Evolutionary conservation across 2,113 vertebrate species (phyloP).

Genomic region (Psettodes erumei): DNA sequence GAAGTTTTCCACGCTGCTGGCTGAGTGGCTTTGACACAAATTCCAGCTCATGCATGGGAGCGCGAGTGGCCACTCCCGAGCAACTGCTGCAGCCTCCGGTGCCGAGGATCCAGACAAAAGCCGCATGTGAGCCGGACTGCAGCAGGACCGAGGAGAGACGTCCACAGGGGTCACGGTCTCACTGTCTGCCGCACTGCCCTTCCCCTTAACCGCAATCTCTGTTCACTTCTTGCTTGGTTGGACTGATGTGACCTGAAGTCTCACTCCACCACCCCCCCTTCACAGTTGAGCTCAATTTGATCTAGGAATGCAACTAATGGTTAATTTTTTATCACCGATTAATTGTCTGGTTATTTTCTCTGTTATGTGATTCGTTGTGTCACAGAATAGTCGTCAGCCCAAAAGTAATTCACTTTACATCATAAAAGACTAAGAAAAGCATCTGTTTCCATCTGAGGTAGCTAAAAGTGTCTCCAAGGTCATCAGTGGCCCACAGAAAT

Average conservation of each 20-base stretch:
- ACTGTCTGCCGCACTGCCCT: not conserved
- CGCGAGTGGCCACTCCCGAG: constrained; percentile 53
- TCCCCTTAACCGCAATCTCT: constrained; percentile 4
- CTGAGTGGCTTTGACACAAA: constrained; percentile 72
- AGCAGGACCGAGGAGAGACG: not conserved
- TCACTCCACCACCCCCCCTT: not conserved
- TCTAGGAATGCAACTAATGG: not conserved
- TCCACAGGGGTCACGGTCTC: constrained; percentile 29
- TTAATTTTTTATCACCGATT: not conserved
- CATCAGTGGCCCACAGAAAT: too few relatives aligned
- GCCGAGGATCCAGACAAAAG: constrained; percentile 36
- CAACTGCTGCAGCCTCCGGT: constrained; percentile 44
- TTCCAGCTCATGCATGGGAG: constrained; percentile 55
- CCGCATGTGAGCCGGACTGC: constrained; percentile 23
- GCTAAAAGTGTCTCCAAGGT: too few relatives aligned
- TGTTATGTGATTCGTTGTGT: not conserved
- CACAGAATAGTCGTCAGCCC: not conserved
- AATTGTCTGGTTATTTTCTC: not conserved
- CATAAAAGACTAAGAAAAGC: too few relatives aligned
- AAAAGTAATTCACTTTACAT: too few relatives aligned
- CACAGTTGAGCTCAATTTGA: not conserved
- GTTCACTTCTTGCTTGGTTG: not conserved
- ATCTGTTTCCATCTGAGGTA: too few relatives aligned
- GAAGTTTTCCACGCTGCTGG: constrained; percentile 58
- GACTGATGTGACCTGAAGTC: not conserved